A percentile compares a stretch with the other conserved stretches of the same genome.
Evolutionary conservation across 2,888 invertebrate species (phyloP).

Genomic region (Creontiades dilutus): DNA sequence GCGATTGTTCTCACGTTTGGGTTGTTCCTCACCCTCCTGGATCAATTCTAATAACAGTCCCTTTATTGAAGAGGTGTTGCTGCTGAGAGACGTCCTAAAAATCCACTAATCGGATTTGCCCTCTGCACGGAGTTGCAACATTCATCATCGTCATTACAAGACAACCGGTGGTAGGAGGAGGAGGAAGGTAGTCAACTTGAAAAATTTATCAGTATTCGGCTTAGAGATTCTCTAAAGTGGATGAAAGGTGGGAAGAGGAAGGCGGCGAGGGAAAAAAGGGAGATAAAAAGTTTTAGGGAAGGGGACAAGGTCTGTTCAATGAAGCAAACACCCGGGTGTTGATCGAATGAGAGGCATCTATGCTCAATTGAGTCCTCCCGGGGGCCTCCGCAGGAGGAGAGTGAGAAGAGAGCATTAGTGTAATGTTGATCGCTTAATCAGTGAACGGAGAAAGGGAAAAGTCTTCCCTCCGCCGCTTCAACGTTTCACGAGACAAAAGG

Average conservation of each 20-base stretch:
- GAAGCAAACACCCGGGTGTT: constrained; percentile 62
- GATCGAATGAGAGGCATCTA: constrained; percentile 65
- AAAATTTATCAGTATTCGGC: constrained; percentile 56
- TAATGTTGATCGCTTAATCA: constrained; percentile 71
- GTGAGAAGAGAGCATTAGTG: constrained; percentile 70
- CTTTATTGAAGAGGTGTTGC: too few relatives aligned
- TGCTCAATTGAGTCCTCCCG: constrained; percentile 56
- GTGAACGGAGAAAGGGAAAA: constrained; percentile 42
- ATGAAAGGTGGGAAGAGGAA: constrained; percentile 9
- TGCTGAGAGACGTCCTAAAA: too few relatives aligned
- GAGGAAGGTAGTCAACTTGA: constrained; percentile 30
- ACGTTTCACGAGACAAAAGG: constrained; percentile 47
- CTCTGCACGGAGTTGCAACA: too few relatives aligned
- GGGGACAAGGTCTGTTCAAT: constrained; percentile 64
- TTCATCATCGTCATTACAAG: too few relatives aligned
- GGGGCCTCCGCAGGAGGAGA: constrained; percentile 30
- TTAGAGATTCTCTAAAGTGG: constrained; percentile 59
- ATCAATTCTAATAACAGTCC: too few relatives aligned
- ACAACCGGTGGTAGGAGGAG: too few relatives aligned
- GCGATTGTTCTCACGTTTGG: too few relatives aligned
- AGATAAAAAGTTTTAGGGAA: constrained; percentile 37
- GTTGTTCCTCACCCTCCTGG: too few relatives aligned
- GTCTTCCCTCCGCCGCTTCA: background rate
- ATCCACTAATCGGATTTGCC: too few relatives aligned
- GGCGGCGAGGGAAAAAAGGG: background rate